These are phyloP conservation scores for Ostrea denselamellosa DNA, from an alignment of 1,140 invertebrate species.

Conservation along the genomic window DNA sequence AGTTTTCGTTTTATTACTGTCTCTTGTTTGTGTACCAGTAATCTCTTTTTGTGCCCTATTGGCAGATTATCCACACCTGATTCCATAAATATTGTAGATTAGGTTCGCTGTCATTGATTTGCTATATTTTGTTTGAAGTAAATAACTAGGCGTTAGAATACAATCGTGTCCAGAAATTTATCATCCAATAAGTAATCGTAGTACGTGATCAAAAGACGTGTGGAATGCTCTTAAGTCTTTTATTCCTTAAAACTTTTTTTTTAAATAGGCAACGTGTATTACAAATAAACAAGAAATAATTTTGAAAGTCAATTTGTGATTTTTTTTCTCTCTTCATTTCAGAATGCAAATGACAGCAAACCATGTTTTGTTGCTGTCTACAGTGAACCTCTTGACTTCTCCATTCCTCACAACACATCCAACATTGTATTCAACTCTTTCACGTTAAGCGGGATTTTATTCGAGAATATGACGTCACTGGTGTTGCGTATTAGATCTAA, in stretches of 20 bases:
- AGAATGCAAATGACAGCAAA: background rate
- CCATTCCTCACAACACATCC: background rate
- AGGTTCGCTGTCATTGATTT: background rate
- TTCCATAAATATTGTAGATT: background rate
- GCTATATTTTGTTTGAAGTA: constrained; percentile 11
- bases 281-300: background rate
- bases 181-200: background rate
- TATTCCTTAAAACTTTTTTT: background rate
- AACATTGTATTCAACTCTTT: constrained; percentile 12
- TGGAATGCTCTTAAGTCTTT: background rate
- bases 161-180: background rate
- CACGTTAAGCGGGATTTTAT: background rate
- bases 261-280: background rate
- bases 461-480: constrained; percentile 17
- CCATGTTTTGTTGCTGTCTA: background rate
- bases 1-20: too few relatives aligned
- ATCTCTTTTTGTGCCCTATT: background rate
- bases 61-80: constrained; percentile 5
- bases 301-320: background rate
- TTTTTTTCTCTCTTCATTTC: background rate
- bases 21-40: too few relatives aligned
- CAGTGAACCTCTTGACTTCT: constrained; percentile 7
- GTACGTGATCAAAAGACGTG: background rate
- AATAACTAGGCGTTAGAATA: background rate
- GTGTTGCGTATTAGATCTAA: background rate